A percentile compares a stretch with the other conserved stretches of the same genome.
phyloP scores from a whole-genome alignment of 2,113 vertebrate species.

The Sula dactylatra region DNA sequence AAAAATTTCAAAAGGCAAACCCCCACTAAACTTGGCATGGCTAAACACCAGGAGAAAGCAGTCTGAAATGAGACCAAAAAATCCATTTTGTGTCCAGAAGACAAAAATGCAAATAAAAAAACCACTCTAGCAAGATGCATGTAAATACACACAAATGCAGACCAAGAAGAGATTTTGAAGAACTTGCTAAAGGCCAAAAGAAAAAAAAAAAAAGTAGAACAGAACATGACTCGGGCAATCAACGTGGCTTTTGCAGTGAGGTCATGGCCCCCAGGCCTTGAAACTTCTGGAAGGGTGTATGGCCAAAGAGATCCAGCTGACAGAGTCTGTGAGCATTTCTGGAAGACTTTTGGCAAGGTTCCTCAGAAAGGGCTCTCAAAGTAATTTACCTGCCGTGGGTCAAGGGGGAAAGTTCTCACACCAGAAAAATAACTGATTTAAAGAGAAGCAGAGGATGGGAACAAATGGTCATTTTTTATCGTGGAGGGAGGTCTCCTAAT shows the following conservation, averaged over 20 bases:
- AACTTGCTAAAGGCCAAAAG: not conserved
- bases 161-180: not conserved
- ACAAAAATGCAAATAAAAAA: not conserved
- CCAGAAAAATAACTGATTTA: not conserved
- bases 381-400: not conserved
- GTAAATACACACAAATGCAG: not conserved
- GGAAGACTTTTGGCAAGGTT: not conserved
- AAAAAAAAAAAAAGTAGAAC: not conserved
- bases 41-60: not conserved
- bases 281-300: not conserved
- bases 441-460: not conserved
- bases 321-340: not conserved
- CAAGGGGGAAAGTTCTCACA: not conserved
- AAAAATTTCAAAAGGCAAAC: not conserved
- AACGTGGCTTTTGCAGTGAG: not conserved
- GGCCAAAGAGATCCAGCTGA: not conserved
- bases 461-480: not conserved
- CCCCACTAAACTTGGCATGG: not conserved
- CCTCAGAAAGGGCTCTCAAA: not conserved
- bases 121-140: not conserved
- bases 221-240: not conserved
- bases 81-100: not conserved
- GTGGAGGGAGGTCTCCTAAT: not conserved
- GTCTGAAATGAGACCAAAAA: not conserved
- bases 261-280: not conserved